Conservation (phyloP, 2,888 invertebrate species). For the Timema podura region DNA sequence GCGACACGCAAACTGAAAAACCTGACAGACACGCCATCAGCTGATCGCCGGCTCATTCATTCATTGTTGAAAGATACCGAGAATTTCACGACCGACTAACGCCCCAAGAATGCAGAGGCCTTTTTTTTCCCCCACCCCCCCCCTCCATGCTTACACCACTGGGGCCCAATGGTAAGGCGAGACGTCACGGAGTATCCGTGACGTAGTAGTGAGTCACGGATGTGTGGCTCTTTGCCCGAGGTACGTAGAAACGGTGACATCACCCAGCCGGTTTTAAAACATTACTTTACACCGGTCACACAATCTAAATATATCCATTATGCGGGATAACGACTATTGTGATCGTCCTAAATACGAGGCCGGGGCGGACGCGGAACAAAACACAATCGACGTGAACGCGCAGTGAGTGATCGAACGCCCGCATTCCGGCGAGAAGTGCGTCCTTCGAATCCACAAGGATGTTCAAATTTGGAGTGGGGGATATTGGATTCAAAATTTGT, state of each 20-base stretch:
- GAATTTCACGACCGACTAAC: conserved; percentile 1
- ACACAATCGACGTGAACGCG: too few relatives aligned
- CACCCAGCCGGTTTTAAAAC: background rate
- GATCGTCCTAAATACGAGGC: too few relatives aligned
- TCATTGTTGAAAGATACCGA: background rate
- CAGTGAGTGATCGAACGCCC: too few relatives aligned
- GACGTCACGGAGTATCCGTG: background rate
- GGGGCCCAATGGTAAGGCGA: background rate
- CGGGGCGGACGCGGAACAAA: too few relatives aligned
- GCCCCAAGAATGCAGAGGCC: conserved; percentile 9
- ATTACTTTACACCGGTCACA: background rate
- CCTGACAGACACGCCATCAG: background rate
- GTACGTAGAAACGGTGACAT: conserved; percentile 11
- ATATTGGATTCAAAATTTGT: too few relatives aligned
- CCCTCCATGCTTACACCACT: background rate
- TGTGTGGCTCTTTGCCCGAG: background rate
- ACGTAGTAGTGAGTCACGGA: conserved; percentile 11
- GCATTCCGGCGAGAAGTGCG: too few relatives aligned
- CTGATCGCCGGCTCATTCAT: conserved; percentile 1
- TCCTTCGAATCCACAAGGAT: too few relatives aligned
- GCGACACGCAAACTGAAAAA: conserved; percentile 2
- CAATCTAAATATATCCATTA: conserved; percentile 11
- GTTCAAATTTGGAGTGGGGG: too few relatives aligned
- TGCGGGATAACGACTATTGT: background rate
- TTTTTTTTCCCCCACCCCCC: background rate